Base-by-base conservation (phyloP, 2,797 vertebrate genomes). In the Champsocephalus gunnari region DNA sequence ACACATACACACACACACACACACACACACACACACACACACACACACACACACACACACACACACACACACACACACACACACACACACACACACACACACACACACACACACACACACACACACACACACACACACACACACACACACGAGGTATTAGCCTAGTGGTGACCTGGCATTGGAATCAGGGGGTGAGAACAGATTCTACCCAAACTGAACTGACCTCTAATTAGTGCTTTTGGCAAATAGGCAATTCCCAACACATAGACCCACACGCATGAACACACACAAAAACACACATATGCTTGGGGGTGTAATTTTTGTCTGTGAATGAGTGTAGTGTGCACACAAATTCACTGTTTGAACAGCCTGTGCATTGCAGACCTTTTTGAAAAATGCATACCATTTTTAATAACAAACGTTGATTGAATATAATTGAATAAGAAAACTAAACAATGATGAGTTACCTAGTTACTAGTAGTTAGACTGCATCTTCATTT, bases 141-240 rank as follows among this genome's bases (percentile, higher is more conserved):
- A 60, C 72, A 58, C 73, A 28, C 64, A 73, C 69, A 50, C 66
- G 64, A 53, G 43, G 68, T 64, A 71, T 67, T 73, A 88, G 86
- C 89, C 78, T 71, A 73, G 88, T 89, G 82, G 87, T 94, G 94
- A 91, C 90, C 92, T 91, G 92, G 88, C 90, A 90, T 78, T 84
- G 67, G 75, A 86, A 89, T 89, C 82, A 80, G 83, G 85, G 92
- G 83, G 81, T 82, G 82, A 89, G 83, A 92, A 93, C 84, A 92
- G 77, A 91, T 92, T 89, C 87, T 92, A 90, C 89, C 92, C 92
- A 91, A 93, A 94, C 92, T 92, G 86, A 92, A 80, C 88, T 94
- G 93, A 94, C 93, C 94, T 95, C 93, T 95, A 95, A 95, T 95
- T 95, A 95, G 90, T 67, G 91, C 94, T 95, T 81, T 92, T 94